Evolutionary conservation across 92 coral and sea anemone species (phyloP).

Genomic region (Zoanthus solanderi): DNA sequence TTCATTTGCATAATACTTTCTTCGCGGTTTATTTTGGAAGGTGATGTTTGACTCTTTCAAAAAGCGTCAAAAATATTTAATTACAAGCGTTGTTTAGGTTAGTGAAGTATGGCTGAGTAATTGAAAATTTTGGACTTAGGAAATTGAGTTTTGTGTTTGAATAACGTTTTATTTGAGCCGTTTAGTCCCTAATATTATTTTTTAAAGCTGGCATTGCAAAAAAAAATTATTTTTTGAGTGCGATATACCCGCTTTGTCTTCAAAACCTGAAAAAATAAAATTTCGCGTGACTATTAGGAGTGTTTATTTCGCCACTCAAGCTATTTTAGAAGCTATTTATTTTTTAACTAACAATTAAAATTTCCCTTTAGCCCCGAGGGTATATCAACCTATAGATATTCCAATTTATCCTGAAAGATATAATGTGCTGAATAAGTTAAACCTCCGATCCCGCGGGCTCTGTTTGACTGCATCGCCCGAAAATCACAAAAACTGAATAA

Average conservation of each 20-base stretch:
- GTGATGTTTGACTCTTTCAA: neutral
- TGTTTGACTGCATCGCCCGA: neutral
- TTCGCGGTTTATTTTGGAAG: neutral
- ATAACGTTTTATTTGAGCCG: no score
- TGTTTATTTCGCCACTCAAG: neutral
- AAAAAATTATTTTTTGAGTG: neutral
- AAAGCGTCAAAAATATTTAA: neutral
- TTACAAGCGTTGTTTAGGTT: neutral
- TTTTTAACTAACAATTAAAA: neutral
- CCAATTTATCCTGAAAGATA: neutral
- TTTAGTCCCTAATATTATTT: neutral
- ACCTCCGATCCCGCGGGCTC: neutral
- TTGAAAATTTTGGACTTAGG: neutral
- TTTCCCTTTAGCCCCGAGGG: neutral
- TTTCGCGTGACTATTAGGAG: neutral
- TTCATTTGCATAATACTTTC: neutral
- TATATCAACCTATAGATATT: neutral
- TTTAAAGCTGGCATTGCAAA: neutral
- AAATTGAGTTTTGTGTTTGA: neutral
- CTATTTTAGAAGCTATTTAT: neutral
- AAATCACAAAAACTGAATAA: no score
- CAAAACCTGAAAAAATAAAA: neutral
- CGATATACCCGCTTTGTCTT: neutral
- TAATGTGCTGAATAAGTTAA: neutral
- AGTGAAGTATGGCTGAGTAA: neutral